phyloP scores from a whole-genome alignment of 37 sponge, comb jelly and placozoan genomes.

The Halichondria panicea region DNA sequence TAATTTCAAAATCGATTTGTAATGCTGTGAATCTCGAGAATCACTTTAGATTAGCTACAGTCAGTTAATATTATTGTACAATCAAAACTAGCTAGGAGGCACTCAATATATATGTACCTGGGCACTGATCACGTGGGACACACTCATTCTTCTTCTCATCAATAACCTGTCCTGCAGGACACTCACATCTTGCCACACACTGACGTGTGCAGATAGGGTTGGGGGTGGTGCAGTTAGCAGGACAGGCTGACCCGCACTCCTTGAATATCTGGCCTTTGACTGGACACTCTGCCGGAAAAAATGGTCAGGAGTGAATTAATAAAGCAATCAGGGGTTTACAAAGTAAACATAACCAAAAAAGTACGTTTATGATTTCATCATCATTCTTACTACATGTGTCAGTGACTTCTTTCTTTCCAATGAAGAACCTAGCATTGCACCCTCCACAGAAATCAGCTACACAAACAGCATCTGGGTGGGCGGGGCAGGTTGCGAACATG shows the following conservation, averaged over 20 bases:
- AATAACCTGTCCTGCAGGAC: conserved; percentile 22
- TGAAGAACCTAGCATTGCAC: conserved; percentile 58
- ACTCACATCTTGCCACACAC: conserved; percentile 37
- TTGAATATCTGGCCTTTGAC: conserved; percentile 41
- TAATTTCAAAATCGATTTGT: too few species aligned
- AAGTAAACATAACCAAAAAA: too few species aligned
- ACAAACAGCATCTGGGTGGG: conserved; percentile 56
- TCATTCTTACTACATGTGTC: conserved; percentile 29
- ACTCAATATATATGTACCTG: too few species aligned
- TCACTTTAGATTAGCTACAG: too few species aligned
- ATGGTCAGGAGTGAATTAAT: too few species aligned
- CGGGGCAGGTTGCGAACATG: conserved; percentile 34
- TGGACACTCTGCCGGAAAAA: conserved; percentile 49
- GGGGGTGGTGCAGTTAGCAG: conserved; percentile 40
- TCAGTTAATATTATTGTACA: too few species aligned
- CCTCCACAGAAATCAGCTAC: conserved; percentile 67
- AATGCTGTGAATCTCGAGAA: too few species aligned
- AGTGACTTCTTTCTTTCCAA: conserved; percentile 28
- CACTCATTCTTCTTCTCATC: conserved; percentile 24
- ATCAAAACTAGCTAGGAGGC: too few species aligned
- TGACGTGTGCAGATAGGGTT: conserved; percentile 11
- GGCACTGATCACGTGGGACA: conserved; percentile 16
- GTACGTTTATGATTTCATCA: too few species aligned
- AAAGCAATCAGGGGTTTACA: too few species aligned
- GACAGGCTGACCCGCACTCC: conserved; percentile 43